Conservation (phyloP, 2,888 invertebrate species). For the Eucriotettix oculatus region DNA sequence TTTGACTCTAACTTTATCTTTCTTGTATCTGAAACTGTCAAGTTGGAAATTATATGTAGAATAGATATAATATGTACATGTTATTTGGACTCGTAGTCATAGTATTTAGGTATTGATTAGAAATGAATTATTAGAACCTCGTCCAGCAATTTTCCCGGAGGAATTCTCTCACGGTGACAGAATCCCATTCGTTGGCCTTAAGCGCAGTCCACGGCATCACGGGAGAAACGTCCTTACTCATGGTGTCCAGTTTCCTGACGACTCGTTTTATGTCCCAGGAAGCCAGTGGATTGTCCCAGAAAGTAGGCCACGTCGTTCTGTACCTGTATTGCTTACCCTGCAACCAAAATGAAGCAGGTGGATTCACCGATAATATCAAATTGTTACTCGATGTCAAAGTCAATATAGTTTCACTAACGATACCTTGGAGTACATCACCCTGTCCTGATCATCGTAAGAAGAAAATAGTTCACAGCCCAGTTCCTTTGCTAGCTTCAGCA, state of each 20-base stretch:
- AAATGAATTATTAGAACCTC: conserved; percentile 14
- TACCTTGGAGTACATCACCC: conserved; percentile 12
- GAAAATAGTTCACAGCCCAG: conserved; percentile 21
- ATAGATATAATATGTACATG: too few species aligned
- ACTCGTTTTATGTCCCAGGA: conserved; percentile 11
- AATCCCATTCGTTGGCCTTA: conserved; percentile 21
- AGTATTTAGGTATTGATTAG: neutral
- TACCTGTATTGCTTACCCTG: conserved; percentile 2
- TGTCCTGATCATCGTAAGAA: conserved; percentile 13
- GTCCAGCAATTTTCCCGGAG: conserved; percentile 20
- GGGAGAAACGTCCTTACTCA: conserved; percentile 21
- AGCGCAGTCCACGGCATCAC: conserved; percentile 22
- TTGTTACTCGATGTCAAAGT: neutral
- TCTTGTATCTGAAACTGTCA: too few species aligned
- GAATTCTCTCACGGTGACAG: conserved; percentile 21
- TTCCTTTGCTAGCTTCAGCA: conserved; percentile 22
- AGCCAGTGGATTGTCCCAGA: conserved; percentile 11
- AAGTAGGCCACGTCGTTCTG: conserved; percentile 1
- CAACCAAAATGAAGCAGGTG: neutral
- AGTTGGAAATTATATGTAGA: too few species aligned
- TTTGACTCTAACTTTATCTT: too few species aligned
- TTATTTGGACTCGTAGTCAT: neutral
- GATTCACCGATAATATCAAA: neutral
- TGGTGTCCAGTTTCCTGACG: conserved; percentile 19
- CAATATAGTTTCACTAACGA: too few species aligned